These are phyloP conservation scores for Actenoides hombroni DNA, from an alignment of 2,113 vertebrate species.

Conservation along the genomic window DNA sequence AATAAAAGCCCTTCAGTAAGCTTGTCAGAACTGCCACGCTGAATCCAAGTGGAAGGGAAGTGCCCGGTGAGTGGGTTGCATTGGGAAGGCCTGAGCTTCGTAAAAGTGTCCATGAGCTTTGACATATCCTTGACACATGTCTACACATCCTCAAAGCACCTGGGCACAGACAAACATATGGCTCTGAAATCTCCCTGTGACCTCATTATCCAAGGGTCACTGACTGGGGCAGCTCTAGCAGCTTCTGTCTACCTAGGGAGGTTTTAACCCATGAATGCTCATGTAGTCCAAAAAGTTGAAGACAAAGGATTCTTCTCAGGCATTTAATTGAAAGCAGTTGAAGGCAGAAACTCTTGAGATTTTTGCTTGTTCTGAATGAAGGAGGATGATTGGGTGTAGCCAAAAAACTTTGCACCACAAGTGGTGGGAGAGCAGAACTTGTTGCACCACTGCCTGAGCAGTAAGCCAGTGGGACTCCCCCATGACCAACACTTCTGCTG, in stretches of 20 bases:
- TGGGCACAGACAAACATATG: slow-evolving; percentile 34
- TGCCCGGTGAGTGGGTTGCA: fast-evolving
- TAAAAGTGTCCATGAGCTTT: slow-evolving; percentile 31
- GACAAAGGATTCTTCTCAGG: slow-evolving; percentile 46
- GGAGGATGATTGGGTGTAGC: neutral
- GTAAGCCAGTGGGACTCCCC: neutral
- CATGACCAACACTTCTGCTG: neutral
- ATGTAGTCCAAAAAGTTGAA: neutral
- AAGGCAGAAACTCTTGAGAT: neutral
- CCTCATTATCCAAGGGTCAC: slow-evolving; percentile 49
- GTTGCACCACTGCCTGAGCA: neutral
- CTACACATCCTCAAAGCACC: slow-evolving; percentile 62
- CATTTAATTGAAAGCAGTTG: slow-evolving; percentile 40
- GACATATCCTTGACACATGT: slow-evolving; percentile 56
- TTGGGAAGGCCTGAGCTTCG: neutral
- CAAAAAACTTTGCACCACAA: neutral
- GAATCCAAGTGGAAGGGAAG: neutral
- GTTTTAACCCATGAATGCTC: slow-evolving; percentile 54
- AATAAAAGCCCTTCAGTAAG: neutral
- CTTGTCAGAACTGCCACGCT: neutral
- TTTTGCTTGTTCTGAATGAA: neutral
- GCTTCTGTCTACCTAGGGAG: neutral
- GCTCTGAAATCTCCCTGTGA: slow-evolving; percentile 22
- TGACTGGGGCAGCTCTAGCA: neutral
- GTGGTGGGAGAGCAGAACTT: neutral